A percentile compares a stretch with the other conserved stretches of the same genome.
phyloP scores from a whole-genome alignment of 2,113 vertebrate genomes.

The Phoenicopterus ruber region DNA sequence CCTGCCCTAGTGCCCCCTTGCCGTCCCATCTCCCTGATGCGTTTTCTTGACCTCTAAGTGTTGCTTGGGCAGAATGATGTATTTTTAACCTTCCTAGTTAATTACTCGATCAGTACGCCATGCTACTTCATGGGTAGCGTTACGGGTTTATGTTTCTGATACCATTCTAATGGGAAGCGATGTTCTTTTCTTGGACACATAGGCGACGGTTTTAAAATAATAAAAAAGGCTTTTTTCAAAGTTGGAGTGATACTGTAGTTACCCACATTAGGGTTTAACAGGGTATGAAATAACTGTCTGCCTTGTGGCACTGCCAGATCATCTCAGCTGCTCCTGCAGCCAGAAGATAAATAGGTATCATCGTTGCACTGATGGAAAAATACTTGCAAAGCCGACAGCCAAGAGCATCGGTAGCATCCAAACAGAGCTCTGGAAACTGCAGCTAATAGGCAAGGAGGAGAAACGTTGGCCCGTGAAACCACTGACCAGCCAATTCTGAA shows the following conservation, averaged over 20 bases:
- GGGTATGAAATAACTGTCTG: conserved; percentile 93
- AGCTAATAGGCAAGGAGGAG: not conserved
- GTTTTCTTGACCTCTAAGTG: not conserved
- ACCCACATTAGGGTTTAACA: conserved; percentile 90
- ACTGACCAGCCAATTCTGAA: not conserved
- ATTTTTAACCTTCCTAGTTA: not conserved
- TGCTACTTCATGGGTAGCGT: fast-evolving
- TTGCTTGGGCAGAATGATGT: not conserved
- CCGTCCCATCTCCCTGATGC: not conserved
- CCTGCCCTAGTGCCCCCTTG: no score
- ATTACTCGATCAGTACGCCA: not conserved
- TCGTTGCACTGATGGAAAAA: conserved; percentile 41
- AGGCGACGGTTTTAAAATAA: conserved; percentile 50
- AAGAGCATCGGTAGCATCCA: conserved; percentile 5
- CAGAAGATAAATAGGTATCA: conserved; percentile 82
- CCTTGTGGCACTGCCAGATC: conserved; percentile 85
- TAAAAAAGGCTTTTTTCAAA: conserved; percentile 50
- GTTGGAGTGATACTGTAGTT: conserved; percentile 74
- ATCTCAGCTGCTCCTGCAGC: conserved; percentile 81
- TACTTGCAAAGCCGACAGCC: conserved; percentile 27
- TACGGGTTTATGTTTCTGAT: not conserved
- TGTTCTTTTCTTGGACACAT: conserved; percentile 36
- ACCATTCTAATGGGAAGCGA: not conserved
- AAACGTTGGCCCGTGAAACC: not conserved
- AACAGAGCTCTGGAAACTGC: conserved; percentile 4